Conservation (phyloP, 37 sponge, comb jelly and placozoan species). For the Agelas oroides region DNA sequence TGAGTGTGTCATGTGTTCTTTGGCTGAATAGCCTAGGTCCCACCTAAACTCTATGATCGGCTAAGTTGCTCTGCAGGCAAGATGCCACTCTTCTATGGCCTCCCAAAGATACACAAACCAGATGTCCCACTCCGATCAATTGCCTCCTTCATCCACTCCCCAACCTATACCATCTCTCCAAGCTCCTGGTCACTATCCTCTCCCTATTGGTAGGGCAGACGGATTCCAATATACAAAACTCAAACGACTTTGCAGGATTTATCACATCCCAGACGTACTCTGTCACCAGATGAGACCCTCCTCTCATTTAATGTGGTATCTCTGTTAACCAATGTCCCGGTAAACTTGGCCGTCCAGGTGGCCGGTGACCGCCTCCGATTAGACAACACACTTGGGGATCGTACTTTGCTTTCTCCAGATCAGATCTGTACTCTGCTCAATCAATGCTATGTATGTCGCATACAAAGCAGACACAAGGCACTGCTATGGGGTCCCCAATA, state of each 20-base stretch:
- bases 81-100: too few species aligned
- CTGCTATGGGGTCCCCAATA: background rate
- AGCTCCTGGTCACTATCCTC: constrained; percentile 11
- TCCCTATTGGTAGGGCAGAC: constrained; percentile 28
- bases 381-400: background rate
- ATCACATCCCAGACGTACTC: background rate
- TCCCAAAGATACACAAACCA: too few species aligned
- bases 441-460: background rate
- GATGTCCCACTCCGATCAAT: too few species aligned
- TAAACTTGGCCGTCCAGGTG: constrained; percentile 14
- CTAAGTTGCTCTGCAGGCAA: constrained; percentile 34
- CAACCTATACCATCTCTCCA: constrained; percentile 18
- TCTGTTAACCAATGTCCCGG: constrained; percentile 25
- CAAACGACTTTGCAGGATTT: constrained; percentile 13
- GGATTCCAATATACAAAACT: constrained; percentile 6
- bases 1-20: too few species aligned
- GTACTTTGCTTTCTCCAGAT: constrained; percentile 10
- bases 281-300: background rate
- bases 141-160: too few species aligned
- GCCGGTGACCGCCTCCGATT: constrained; percentile 11
- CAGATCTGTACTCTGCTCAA: background rate
- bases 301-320: constrained; percentile 43
- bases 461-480: background rate
- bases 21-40: background rate
- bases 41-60: background rate